A percentile compares a stretch with the other conserved stretches of the same genome.
These are phyloP conservation scores for Montipora capitata DNA, from an alignment of 92 coral and sea anemone species.

Conservation along the genomic window DNA sequence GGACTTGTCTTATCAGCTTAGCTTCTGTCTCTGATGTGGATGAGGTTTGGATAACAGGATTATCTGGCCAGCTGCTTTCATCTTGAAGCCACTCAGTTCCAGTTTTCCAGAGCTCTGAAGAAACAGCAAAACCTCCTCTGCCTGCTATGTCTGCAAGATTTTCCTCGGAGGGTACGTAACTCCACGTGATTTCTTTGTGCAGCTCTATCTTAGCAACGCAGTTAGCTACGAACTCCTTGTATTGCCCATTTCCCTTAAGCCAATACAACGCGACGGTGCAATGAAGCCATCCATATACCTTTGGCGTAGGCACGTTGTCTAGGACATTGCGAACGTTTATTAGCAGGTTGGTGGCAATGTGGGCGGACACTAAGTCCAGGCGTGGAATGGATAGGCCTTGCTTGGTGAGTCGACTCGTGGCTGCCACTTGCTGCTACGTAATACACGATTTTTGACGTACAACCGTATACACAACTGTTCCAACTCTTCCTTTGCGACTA, in stretches of 20 bases:
- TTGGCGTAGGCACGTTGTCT: not conserved
- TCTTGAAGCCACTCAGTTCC: too few species aligned
- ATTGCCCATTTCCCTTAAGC: conserved; percentile 53
- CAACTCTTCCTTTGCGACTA: conserved; percentile 30
- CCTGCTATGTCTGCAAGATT: conserved; percentile 72
- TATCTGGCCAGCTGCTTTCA: too few species aligned
- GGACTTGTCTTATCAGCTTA: conserved; percentile 16
- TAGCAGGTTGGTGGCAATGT: conserved; percentile 47
- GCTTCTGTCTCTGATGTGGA: not conserved
- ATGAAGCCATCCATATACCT: conserved; percentile 42
- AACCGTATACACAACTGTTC: conserved; percentile 1
- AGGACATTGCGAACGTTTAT: conserved; percentile 18
- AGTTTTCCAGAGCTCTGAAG: too few species aligned
- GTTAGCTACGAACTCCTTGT: conserved; percentile 43
- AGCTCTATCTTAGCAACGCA: conserved; percentile 47
- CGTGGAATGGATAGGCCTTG: conserved; percentile 39
- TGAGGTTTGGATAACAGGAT: not conserved
- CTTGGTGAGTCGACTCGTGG: conserved; percentile 39
- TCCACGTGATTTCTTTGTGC: conserved; percentile 41
- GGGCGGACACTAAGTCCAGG: conserved; percentile 41
- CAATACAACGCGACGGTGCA: conserved; percentile 58
- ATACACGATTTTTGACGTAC: too few species aligned
- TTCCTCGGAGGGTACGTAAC: conserved; percentile 39
- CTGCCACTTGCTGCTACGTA: conserved; percentile 14
- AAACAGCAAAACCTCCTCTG: too few species aligned